Evolutionary conservation across 2,113 vertebrate genomes (phyloP), one percentile per base, ranked within the genome.

Genomic region (Hippocampus abdominalis): DNA sequence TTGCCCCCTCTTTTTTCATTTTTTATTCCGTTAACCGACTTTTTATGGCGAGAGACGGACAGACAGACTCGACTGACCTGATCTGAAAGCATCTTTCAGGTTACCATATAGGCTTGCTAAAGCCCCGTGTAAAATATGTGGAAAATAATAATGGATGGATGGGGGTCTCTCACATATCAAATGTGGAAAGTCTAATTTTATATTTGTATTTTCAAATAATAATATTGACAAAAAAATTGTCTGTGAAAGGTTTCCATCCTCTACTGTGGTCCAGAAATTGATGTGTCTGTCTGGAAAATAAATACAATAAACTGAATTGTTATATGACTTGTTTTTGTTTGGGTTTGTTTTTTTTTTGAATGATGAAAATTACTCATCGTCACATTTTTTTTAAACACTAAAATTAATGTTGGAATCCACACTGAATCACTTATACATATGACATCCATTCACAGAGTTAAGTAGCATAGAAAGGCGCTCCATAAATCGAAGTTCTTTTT

Each of bases 171-270:
- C 95, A 96, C 94, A 96, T 96, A 95, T 94, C 95, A 96, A 94
- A 96, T 96, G 95, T 96, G 95, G 95, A 98, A 96, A 98, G 94
- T 96, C 96, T 96, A 97, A 96, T 97, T 98, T 97, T 96, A 98
- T 98, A 98, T 98, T 98, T 98, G 96, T 98, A 96, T 97, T 98
- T 98, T 96, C 95, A 96, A 97, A 96, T 95, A 95, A 95, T 96
- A 96, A 96, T 94, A 88, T 87, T 87, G 85, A 90, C 85, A 83
- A 90, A 89, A 95, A 95, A 96, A 95, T 94, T 94, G 95, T 96
- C 96, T 98, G 96, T 97, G 95, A 98, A 98, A 98, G 95, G 95
- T 96, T 97, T 98, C 96, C 96, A 98, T 98, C 95, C 96, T 96
- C 95, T 96, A 94, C 95, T 98, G 95, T 98, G 95, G 95, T 98